Evolutionary conservation across 2,113 vertebrate species (phyloP).

Genomic region (Saimiri boliviensis): DNA sequence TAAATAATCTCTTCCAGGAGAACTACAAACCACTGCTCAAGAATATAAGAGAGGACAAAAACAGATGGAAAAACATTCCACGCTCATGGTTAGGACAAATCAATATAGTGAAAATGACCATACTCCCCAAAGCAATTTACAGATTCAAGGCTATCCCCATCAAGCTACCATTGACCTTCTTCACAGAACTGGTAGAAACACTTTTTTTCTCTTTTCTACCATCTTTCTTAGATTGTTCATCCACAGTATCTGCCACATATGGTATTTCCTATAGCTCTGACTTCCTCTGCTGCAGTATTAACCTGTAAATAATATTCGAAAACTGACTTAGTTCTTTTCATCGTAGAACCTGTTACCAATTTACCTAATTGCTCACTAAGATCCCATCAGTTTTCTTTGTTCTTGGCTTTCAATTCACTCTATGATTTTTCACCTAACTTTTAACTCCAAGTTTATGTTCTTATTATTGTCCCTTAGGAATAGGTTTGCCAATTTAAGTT

Average conservation of each 20-base stretch:
- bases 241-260: neutral
- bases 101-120: too few relatives aligned
- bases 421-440: neutral
- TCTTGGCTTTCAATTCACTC: neutral
- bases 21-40: too few relatives aligned
- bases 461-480: neutral
- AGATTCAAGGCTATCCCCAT: too few relatives aligned
- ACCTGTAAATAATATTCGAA: neutral
- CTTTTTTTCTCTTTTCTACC: neutral
- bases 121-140: too few relatives aligned
- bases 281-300: neutral
- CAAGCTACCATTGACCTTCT: too few relatives aligned
- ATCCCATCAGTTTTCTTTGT: neutral
- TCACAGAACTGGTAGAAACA: neutral
- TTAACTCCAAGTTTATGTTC: neutral
- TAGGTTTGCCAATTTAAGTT: neutral
- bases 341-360: neutral
- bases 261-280: neutral
- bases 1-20: too few relatives aligned
- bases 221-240: too few relatives aligned
- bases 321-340: neutral
- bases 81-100: too few relatives aligned
- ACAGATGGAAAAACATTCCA: too few relatives aligned
- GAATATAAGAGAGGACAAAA: too few relatives aligned
- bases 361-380: neutral